phyloP scores from a whole-genome alignment of 2,888 invertebrate species.

The Nasonia oneida region DNA sequence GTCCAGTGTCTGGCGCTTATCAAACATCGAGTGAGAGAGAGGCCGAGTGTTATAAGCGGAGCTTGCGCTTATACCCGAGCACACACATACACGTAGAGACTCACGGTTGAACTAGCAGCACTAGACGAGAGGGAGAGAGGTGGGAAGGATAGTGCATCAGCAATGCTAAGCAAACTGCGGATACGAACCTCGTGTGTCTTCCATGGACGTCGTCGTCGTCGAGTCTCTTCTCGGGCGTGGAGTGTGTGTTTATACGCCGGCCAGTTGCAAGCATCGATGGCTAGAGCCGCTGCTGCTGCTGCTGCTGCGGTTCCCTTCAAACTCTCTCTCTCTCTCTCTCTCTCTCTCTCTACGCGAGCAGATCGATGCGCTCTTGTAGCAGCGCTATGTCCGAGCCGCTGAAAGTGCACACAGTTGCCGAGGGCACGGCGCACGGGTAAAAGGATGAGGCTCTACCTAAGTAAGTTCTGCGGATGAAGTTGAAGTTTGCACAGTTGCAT shows the following conservation, averaged over 20 bases:
- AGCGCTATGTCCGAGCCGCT: no score
- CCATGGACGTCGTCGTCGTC: not conserved
- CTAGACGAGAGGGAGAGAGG: no score
- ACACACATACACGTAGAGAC: not conserved
- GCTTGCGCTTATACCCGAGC: conserved; percentile 11
- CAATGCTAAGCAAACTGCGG: conserved; percentile 77
- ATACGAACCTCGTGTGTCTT: conserved; percentile 63
- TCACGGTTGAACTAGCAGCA: no score
- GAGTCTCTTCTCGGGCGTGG: not conserved
- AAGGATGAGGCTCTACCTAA: no score
- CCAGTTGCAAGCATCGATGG: conserved; percentile 39
- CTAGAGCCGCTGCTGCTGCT: not conserved
- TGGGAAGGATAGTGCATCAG: conserved; percentile 73
- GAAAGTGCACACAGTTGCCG: no score
- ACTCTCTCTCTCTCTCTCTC: not conserved
- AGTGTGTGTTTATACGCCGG: not conserved
- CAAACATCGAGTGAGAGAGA: conserved; percentile 64
- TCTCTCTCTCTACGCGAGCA: not conserved
- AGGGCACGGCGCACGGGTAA: no score
- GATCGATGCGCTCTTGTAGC: not conserved
- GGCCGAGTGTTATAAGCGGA: conserved; percentile 38
- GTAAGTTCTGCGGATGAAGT: no score
- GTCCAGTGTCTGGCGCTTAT: conserved; percentile 42
- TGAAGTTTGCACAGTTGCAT: no score
- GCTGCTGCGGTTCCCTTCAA: conserved; percentile 32